Evolutionary conservation across 2,888 invertebrate species (phyloP).

Genomic region (Phorcus lineatus): DNA sequence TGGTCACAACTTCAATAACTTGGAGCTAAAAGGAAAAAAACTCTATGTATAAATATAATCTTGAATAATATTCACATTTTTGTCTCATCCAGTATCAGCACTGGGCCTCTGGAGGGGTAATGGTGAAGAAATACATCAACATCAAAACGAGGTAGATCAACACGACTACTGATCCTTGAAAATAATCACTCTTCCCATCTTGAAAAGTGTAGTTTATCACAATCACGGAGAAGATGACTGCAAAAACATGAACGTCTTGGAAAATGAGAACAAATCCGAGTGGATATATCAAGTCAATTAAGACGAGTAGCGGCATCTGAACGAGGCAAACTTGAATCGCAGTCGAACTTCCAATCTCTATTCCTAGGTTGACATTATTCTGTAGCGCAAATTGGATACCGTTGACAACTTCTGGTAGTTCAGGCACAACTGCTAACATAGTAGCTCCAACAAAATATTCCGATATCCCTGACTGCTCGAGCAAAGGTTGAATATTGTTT

Average conservation of each 20-base stretch:
- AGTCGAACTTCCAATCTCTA: slow-evolving; percentile 71
- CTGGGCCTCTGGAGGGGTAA: slow-evolving; percentile 54
- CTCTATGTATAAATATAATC: too few species aligned
- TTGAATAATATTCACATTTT: too few species aligned
- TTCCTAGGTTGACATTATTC: slow-evolving; percentile 71
- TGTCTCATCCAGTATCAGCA: slow-evolving; percentile 28
- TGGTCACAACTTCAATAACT: too few species aligned
- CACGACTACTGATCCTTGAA: slow-evolving; percentile 69
- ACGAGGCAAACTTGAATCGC: slow-evolving; percentile 72
- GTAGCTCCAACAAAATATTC: slow-evolving; percentile 73
- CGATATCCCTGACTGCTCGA: slow-evolving; percentile 61
- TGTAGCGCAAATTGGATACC: slow-evolving; percentile 72
- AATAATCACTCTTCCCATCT: slow-evolving; percentile 73
- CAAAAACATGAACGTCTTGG: slow-evolving; percentile 70
- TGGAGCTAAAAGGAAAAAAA: too few species aligned
- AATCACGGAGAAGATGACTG: slow-evolving; percentile 69
- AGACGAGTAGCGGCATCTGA: slow-evolving; percentile 68
- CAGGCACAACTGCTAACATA: slow-evolving; percentile 68
- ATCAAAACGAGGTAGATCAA: slow-evolving; percentile 68
- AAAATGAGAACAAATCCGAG: slow-evolving; percentile 66
- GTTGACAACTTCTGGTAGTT: slow-evolving; percentile 71
- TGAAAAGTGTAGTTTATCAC: slow-evolving; percentile 72
- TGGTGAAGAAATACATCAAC: slow-evolving; percentile 70
- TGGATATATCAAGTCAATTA: slow-evolving; percentile 65
- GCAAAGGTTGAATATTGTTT: slow-evolving; percentile 67